Conservation (phyloP, 2,888 invertebrate genomes). For the Dendrolimus pini region DNA sequence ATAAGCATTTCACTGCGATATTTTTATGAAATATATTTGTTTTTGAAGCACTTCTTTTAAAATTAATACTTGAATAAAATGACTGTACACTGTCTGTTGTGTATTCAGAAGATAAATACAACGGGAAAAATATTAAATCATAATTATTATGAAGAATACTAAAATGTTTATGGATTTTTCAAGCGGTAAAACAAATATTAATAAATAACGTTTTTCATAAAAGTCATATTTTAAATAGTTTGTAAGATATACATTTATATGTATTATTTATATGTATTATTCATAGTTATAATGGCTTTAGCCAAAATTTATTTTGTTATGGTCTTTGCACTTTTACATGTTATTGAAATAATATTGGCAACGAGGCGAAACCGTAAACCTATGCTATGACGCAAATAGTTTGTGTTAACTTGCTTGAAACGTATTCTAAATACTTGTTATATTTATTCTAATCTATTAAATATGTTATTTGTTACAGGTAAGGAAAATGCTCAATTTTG, state of each 20-base stretch:
- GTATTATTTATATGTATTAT: background rate
- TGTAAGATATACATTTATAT: background rate
- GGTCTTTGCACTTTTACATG: background rate
- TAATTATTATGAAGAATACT: too few species aligned
- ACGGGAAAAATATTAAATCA: too few species aligned
- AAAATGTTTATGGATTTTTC: background rate
- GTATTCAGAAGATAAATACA: too few species aligned
- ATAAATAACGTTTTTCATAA: background rate
- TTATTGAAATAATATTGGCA: background rate
- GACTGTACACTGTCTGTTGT: too few species aligned
- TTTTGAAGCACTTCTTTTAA: too few species aligned
- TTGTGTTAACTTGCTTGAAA: too few species aligned
- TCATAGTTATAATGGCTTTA: background rate
- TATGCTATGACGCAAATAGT: background rate
- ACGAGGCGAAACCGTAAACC: background rate
- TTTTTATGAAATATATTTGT: too few species aligned
- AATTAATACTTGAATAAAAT: too few species aligned
- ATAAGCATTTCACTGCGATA: too few species aligned
- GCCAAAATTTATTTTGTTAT: background rate
- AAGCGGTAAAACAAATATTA: background rate
- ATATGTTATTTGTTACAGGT: constrained; percentile 9
- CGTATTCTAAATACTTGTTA: too few species aligned
- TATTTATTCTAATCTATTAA: background rate
- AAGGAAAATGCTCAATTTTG: constrained; percentile 10
- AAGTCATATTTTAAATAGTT: background rate